These are phyloP conservation scores for Holacanthus passer DNA, from an alignment of 2,113 vertebrate species.

Conservation along the genomic window DNA sequence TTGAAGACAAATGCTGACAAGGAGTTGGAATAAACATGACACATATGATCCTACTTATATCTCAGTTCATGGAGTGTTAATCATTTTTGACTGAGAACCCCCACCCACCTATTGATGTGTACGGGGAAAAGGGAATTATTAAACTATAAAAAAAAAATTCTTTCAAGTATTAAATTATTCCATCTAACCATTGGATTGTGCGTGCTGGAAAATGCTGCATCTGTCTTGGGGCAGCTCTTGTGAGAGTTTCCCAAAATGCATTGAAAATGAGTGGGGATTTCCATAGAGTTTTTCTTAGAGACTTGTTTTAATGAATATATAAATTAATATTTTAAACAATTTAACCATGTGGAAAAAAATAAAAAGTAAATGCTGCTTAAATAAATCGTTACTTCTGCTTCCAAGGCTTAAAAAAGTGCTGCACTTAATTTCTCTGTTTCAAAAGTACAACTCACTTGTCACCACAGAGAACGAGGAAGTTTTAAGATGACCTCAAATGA, in stretches of 20 bases:
- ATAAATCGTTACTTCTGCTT: neutral
- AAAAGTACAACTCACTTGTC: neutral
- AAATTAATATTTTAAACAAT: neutral
- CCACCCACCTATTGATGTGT: neutral
- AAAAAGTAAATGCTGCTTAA: neutral
- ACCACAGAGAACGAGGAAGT: neutral
- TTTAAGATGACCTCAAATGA: neutral
- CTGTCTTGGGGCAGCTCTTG: neutral
- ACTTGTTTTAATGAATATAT: neutral
- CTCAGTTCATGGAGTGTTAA: neutral
- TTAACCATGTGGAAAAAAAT: neutral
- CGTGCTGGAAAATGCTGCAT: neutral
- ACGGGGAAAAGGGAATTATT: neutral
- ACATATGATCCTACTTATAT: conserved; percentile 1
- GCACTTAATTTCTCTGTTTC: neutral
- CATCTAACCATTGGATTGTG: neutral
- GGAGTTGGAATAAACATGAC: neutral
- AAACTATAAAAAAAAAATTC: neutral
- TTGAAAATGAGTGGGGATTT: neutral
- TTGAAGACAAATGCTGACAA: neutral
- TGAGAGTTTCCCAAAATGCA: neutral
- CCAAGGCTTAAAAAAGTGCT: neutral
- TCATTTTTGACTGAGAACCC: neutral
- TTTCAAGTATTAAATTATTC: neutral
- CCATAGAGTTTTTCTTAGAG: neutral